A percentile compares a stretch with the other conserved stretches of the same genome.
Conservation (phyloP, 1,140 invertebrate genomes). For the Onthophagus taurus region DNA sequence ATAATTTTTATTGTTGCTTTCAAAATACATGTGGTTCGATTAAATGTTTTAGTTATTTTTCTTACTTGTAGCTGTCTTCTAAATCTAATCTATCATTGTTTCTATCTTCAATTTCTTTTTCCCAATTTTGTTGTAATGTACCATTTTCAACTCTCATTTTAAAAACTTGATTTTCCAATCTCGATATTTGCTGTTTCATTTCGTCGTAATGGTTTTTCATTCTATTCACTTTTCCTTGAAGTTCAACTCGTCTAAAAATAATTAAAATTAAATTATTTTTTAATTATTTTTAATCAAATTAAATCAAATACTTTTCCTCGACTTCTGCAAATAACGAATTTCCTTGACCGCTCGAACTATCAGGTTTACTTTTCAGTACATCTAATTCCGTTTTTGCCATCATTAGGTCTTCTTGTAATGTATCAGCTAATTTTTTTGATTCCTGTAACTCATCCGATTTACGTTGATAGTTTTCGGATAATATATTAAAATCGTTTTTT, state of each 20-base stretch:
- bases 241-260: constrained; percentile 5
- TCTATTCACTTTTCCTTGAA: neutral
- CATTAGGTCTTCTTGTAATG: constrained; percentile 23
- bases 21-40: too few species aligned
- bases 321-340: constrained; percentile 33
- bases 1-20: too few species aligned
- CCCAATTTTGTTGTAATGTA: constrained; percentile 3
- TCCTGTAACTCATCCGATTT: constrained; percentile 22
- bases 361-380: constrained; percentile 21
- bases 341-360: constrained; percentile 23
- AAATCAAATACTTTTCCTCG: constrained; percentile 22
- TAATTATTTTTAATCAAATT: neutral
- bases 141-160: neutral
- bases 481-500: constrained; percentile 15
- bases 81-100: neutral
- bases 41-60: too few species aligned
- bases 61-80: constrained; percentile 4
- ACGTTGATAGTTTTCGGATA: constrained; percentile 18
- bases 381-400: constrained; percentile 21
- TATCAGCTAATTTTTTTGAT: constrained; percentile 17
- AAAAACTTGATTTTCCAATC: neutral
- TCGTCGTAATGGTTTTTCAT: constrained; percentile 6
- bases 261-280: neutral
- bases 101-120: constrained; percentile 1
- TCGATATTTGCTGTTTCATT: constrained; percentile 4